Conservation (phyloP, 37 sponge, comb jelly and placozoan species). For the Petrosia ficiformis region DNA sequence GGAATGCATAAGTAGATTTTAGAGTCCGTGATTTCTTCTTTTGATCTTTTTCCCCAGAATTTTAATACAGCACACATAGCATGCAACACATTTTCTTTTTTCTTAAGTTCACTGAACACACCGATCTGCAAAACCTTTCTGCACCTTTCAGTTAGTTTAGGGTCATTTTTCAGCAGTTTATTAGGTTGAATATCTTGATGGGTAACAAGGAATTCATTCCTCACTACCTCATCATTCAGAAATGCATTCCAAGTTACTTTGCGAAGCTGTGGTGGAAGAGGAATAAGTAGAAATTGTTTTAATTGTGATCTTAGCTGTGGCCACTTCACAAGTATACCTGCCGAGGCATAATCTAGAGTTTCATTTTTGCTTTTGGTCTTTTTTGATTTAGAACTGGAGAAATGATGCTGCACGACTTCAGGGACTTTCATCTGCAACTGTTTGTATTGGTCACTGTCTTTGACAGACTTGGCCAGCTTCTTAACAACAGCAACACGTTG, state of each 20-base stretch:
- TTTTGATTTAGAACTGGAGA: not conserved
- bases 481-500: no score
- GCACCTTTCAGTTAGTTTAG: conserved; percentile 6
- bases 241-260: not conserved
- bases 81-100: not conserved
- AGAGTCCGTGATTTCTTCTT: conserved; percentile 1
- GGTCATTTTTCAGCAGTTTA: conserved; percentile 1
- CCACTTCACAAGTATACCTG: not conserved
- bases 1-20: conserved; percentile 28
- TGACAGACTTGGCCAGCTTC: no score
- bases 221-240: not conserved
- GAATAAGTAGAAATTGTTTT: not conserved
- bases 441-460: no score
- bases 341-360: not conserved
- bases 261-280: not conserved
- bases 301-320: not conserved
- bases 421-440: not conserved
- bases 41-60: not conserved
- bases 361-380: not conserved
- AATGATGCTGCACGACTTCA: not conserved
- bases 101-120: not conserved
- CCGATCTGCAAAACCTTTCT: not conserved
- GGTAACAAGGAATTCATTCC: not conserved
- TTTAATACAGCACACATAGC: conserved; percentile 8
- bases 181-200: not conserved